phyloP scores from a whole-genome alignment of 2,797 vertebrate genomes.

The Catamblyrhynchus diadema region DNA sequence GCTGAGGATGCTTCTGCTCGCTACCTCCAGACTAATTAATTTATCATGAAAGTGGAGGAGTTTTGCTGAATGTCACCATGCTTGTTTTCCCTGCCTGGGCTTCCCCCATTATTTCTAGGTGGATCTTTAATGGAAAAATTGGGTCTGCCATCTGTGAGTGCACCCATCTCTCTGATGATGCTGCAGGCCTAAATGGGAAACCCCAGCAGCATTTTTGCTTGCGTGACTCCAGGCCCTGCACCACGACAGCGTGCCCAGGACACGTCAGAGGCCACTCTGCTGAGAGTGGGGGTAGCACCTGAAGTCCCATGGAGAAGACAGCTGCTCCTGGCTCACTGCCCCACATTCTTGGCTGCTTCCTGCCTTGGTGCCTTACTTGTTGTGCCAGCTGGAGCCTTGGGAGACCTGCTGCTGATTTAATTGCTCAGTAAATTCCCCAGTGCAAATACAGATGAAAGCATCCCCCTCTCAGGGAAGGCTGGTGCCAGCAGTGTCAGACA shows the following conservation, averaged over 20 bases:
- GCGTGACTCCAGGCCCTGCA: background rate
- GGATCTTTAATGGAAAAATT: background rate
- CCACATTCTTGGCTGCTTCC: background rate
- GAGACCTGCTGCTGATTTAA: background rate
- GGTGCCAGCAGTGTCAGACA: background rate
- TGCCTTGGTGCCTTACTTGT: background rate
- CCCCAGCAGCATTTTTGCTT: background rate
- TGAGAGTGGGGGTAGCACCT: background rate
- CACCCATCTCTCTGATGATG: background rate
- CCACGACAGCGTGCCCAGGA: background rate
- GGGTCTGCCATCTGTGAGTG: background rate
- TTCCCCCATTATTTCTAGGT: background rate
- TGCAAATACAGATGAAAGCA: background rate
- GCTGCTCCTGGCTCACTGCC: background rate
- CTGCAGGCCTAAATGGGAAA: background rate
- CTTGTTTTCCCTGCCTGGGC: background rate
- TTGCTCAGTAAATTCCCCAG: background rate
- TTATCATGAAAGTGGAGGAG: background rate
- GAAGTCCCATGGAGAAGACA: background rate
- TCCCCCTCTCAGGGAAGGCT: background rate
- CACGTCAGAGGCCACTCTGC: background rate
- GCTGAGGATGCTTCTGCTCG: background rate
- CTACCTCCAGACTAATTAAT: background rate
- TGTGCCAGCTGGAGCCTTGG: background rate
- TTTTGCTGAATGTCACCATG: background rate